Evolutionary conservation across 2,888 invertebrate species (phyloP).

Genomic region (Ligdia adustata): DNA sequence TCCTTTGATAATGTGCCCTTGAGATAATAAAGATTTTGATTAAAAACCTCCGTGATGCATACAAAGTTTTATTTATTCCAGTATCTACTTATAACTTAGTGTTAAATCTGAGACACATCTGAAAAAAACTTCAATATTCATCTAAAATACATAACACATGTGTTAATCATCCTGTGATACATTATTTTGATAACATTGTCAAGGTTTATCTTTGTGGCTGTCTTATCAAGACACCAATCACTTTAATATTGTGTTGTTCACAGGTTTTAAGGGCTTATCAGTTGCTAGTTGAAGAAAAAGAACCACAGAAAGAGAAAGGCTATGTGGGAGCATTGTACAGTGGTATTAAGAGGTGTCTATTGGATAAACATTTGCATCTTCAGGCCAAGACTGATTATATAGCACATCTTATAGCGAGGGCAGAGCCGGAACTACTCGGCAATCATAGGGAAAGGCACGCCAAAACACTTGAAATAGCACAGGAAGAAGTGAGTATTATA

Average conservation of each 20-base stretch:
- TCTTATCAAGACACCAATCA: conserved; percentile 2
- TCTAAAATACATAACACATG: too few species aligned
- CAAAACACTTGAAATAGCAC: conserved; percentile 98
- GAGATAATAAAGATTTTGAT: too few species aligned
- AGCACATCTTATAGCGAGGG: conserved; percentile 92
- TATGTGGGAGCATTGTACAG: conserved; percentile 94
- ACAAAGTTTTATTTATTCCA: too few species aligned
- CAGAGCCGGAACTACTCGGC: conserved; percentile 95
- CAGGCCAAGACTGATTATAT: conserved; percentile 95
- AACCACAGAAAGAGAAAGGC: conserved; percentile 94
- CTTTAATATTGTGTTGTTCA: conserved; percentile 11
- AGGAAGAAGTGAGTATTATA: conserved; percentile 89
- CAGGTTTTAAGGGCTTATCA: conserved; percentile 91
- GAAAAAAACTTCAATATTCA: too few species aligned
- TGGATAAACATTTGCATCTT: conserved; percentile 94
- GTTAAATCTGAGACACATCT: too few species aligned
- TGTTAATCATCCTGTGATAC: not conserved
- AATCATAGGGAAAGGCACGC: conserved; percentile 96
- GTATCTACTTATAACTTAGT: too few species aligned
- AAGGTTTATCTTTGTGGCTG: conserved; percentile 17
- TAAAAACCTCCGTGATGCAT: too few species aligned
- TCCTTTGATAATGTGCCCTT: conserved; percentile 6
- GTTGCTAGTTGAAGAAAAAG: conserved; percentile 92
- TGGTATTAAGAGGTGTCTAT: conserved; percentile 93
- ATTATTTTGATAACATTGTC: not conserved